Conservation (phyloP, 2,113 vertebrate species). For the Chaenocephalus aceratus region DNA sequence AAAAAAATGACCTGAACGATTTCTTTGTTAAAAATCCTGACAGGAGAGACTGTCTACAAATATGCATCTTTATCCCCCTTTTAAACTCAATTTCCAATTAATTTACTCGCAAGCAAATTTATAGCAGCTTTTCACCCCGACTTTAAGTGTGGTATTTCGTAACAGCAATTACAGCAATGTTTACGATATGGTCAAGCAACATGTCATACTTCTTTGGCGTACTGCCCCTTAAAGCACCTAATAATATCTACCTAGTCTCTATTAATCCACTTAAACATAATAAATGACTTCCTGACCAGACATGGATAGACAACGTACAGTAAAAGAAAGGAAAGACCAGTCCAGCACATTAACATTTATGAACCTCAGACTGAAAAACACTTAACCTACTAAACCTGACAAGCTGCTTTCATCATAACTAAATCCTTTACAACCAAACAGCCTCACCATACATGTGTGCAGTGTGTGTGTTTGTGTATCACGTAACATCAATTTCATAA, state of each 20-base stretch:
- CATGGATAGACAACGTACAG: conserved; percentile 1
- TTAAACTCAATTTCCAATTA: too few relatives aligned
- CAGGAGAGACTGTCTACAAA: too few relatives aligned
- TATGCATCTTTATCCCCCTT: too few relatives aligned
- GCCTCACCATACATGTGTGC: background rate
- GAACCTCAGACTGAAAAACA: conserved; percentile 7
- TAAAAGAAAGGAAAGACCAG: conserved; percentile 11
- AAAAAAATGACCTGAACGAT: too few relatives aligned
- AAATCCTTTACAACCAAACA: background rate
- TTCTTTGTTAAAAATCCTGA: too few relatives aligned
- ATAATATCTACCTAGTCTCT: conserved; percentile 17
- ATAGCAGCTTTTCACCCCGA: too few relatives aligned
- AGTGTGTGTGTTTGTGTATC: conserved; percentile 6
- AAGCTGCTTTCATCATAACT: too few relatives aligned
- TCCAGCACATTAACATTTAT: background rate
- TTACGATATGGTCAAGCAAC: too few relatives aligned
- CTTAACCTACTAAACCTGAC: background rate
- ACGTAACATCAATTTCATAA: conserved; percentile 64
- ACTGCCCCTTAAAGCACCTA: background rate
- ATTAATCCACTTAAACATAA: conserved; percentile 21
- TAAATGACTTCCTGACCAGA: conserved; percentile 1
- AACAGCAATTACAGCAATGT: too few relatives aligned
- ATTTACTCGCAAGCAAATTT: too few relatives aligned
- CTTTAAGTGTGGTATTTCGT: too few relatives aligned
- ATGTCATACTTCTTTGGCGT: background rate